Base-by-base conservation (phyloP, 2,888 invertebrate species). In the Dicyrtomina minuta region DNA sequence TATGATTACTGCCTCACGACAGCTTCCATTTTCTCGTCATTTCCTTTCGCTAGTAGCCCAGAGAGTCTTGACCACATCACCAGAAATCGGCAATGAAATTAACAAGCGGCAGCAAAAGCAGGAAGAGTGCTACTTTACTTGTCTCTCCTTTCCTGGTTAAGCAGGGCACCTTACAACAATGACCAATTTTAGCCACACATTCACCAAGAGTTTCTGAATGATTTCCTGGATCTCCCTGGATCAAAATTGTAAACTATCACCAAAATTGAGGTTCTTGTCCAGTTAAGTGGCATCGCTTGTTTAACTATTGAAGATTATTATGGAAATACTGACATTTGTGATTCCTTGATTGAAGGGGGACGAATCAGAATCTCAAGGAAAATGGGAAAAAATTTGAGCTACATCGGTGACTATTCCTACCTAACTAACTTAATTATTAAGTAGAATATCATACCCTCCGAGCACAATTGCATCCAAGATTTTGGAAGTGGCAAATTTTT, bases 281-380 rank as follows among this genome's bases (percentile, higher is more conserved):
- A 70, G 17, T 27, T 74, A 4, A 62, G 59, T 41, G 72, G 73
- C 12, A 46, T 70, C 5, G 39, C 43, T 12, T 41, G 56, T 46
- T 58, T 71, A 44, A 26, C 49, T 12, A 44, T 27, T 8, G 51
- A 59, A 15, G 72, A 71, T 43, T 71, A 66, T 43, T n/a, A 43
- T 12, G 67, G 49, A 2, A 59, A 58, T 10, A 56, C 70, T 8
- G 74, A 73, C 59, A 61, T 73, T 17, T 13, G 49, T n/a, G 73
- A 75, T 44, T 51, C 73, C 3, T 58, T 67, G 13, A n/a, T 58
- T 39, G 66, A 68, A n/a, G n/a, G n/a, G n/a, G n/a, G n/a, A n/a
- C n/a, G n/a, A n/a, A n/a, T n/a, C n/a, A n/a, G n/a, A n/a, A 24
- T 55, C 22, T 55, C 55, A n/a, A n/a, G n/a, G n/a, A n/a, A n/a